Evolutionary conservation across 2,888 invertebrate species (phyloP).

Genomic region (Yponomeuta plumbellus): DNA sequence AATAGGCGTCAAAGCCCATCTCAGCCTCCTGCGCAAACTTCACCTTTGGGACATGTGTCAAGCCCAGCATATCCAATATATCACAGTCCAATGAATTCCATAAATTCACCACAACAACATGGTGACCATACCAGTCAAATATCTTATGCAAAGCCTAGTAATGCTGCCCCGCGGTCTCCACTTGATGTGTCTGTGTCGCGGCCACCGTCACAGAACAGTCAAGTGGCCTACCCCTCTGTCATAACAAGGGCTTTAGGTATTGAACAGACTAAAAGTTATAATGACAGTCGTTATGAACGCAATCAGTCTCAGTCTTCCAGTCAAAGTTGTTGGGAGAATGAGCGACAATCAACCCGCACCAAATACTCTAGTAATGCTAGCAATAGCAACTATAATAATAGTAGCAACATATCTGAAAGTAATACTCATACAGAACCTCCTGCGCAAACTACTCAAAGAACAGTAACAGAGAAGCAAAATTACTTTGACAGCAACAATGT

Average conservation of each 20-base stretch:
- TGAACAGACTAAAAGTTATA: conserved; percentile 74
- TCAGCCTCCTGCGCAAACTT: conserved; percentile 82
- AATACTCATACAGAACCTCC: conserved; percentile 63
- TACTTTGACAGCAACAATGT: conserved; percentile 80
- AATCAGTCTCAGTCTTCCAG: conserved; percentile 64
- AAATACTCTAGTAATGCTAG: conserved; percentile 68
- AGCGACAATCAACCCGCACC: conserved; percentile 57
- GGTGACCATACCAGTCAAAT: conserved; percentile 51
- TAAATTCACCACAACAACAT: conserved; percentile 83
- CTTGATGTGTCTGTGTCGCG: conserved; percentile 82
- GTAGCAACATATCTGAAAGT: conserved; percentile 59
- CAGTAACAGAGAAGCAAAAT: conserved; percentile 67
- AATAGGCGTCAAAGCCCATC: conserved; percentile 80
- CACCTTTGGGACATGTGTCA: conserved; percentile 83
- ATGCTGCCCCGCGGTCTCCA: conserved; percentile 80
- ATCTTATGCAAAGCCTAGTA: conserved; percentile 59
- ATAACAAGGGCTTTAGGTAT: conserved; percentile 84
- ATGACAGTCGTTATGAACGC: conserved; percentile 74
- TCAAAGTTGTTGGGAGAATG: conserved; percentile 78
- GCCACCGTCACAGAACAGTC: conserved; percentile 76
- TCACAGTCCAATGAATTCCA: conserved; percentile 87
- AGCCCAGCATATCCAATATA: conserved; percentile 90
- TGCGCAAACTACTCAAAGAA: conserved; percentile 62
- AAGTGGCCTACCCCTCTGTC: conserved; percentile 88
- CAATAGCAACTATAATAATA: conserved; percentile 50